Conservation (phyloP, 1,140 invertebrate genomes). For the Chironomus striatipennis region DNA sequence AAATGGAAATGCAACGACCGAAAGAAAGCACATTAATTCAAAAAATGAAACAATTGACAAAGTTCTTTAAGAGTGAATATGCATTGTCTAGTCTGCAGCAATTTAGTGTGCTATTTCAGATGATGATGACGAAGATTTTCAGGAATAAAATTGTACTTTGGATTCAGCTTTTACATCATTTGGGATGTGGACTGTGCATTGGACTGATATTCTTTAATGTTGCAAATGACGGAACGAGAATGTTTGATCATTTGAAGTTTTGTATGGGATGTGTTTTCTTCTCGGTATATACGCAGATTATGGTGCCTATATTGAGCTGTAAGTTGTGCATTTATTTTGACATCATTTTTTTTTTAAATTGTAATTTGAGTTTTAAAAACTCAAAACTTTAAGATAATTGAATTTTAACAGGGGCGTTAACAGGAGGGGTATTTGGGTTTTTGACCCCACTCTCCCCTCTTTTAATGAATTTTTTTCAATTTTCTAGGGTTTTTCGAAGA, state of each 20-base stretch:
- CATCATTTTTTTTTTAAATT: background rate
- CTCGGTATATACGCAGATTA: conserved; percentile 55
- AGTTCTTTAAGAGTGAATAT: conserved; percentile 29
- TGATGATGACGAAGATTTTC: conserved; percentile 37
- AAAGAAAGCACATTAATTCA: conserved; percentile 31
- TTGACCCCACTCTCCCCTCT: too few species aligned
- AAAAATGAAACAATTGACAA: conserved; percentile 35
- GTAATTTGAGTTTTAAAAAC: conserved; percentile 15
- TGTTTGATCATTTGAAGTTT: conserved; percentile 58
- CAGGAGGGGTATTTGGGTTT: too few species aligned
- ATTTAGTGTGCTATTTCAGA: conserved; percentile 34
- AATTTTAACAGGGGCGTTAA: too few species aligned
- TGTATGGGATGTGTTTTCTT: conserved; percentile 54
- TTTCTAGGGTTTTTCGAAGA: too few species aligned
- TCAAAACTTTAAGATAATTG: too few species aligned
- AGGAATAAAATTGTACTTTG: conserved; percentile 42
- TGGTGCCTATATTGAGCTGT: conserved; percentile 53
- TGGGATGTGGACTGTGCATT: conserved; percentile 47
- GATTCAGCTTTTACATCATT: conserved; percentile 51
- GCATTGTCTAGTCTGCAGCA: conserved; percentile 34
- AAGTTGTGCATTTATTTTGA: too few species aligned
- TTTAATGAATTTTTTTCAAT: too few species aligned
- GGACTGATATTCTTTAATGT: conserved; percentile 50
- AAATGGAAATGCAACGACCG: conserved; percentile 37
- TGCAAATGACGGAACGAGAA: conserved; percentile 51